These are phyloP conservation scores for Didymodactylos carnosus DNA, from an alignment of 2,888 invertebrate genomes.

Conservation along the genomic window DNA sequence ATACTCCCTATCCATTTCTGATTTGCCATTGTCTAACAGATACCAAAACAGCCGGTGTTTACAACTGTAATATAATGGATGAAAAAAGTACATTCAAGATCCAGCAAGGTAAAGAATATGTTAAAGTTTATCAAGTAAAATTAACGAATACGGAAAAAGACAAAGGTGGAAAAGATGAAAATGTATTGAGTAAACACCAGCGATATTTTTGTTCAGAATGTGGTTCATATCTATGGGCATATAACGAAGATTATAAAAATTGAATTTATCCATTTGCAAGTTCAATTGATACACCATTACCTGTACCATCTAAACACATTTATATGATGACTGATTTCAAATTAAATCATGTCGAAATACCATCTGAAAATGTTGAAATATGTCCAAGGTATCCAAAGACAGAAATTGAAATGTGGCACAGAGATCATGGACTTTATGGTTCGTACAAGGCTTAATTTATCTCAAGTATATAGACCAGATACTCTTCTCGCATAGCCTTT, in stretches of 20 bases:
- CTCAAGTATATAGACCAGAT: no score
- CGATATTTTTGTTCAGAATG: not conserved
- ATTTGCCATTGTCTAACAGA: not conserved
- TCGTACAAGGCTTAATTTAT: no score
- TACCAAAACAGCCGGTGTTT: not conserved
- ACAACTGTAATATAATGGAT: not conserved
- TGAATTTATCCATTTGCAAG: not conserved
- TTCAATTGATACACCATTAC: not conserved
- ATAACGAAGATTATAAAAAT: not conserved
- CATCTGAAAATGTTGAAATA: not conserved
- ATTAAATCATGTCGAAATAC: not conserved
- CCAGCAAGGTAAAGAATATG: not conserved
- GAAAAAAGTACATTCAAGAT: not conserved
- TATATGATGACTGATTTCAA: not conserved
- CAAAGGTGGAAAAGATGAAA: not conserved
- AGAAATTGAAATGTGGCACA: not conserved
- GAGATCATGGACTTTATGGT: not conserved
- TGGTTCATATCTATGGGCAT: not conserved
- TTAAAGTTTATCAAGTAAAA: not conserved
- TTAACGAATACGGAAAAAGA: not conserved
- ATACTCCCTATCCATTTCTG: not conserved
- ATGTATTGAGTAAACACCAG: not conserved
- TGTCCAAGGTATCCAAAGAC: not conserved
- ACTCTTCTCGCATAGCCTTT: no score
- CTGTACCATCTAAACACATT: not conserved